Conservation (phyloP, 92 coral and sea anemone species). For the Actinostola sp. region DNA sequence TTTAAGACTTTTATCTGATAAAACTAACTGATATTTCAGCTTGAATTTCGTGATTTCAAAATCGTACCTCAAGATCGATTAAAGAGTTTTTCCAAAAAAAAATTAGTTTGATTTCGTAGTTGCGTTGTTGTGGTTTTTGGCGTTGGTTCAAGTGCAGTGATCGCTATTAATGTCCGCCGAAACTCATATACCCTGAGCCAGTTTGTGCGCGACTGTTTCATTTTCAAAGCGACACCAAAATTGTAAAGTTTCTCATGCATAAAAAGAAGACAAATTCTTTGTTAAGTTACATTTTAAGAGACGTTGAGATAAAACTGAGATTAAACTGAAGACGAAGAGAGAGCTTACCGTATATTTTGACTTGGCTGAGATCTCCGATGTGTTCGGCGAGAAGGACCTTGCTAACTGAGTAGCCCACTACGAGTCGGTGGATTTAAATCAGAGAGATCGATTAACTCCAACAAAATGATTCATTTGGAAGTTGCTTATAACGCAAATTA, state of each 20-base stretch:
- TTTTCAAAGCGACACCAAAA: constrained; percentile 11
- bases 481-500: constrained; percentile 90
- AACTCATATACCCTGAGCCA: constrained; percentile 16
- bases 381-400: constrained; percentile 30
- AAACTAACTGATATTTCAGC: constrained; percentile 74
- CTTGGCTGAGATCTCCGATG: constrained; percentile 9
- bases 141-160: constrained; percentile 34
- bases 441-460: constrained; percentile 80
- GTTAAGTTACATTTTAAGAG: constrained; percentile 48
- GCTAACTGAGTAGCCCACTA: constrained; percentile 49
- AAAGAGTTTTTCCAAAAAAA: constrained; percentile 64
- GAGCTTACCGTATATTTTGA: constrained; percentile 21
- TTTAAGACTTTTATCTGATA: constrained; percentile 61
- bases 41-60: constrained; percentile 82
- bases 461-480: constrained; percentile 85
- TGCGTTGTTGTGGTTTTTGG: constrained; percentile 26
- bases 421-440: constrained; percentile 65
- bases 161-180: constrained; percentile 11
- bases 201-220: background rate
- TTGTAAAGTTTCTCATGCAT: constrained; percentile 25
- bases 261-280: constrained; percentile 38
- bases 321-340: constrained; percentile 14
- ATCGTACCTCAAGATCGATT: constrained; percentile 72
- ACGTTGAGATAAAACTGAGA: constrained; percentile 38
- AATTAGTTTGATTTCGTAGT: constrained; percentile 46